Evolutionary conservation across 1,140 invertebrate species (phyloP), one percentile per base, ranked within the genome.

Genomic region (Drosophila subpulchrella): DNA sequence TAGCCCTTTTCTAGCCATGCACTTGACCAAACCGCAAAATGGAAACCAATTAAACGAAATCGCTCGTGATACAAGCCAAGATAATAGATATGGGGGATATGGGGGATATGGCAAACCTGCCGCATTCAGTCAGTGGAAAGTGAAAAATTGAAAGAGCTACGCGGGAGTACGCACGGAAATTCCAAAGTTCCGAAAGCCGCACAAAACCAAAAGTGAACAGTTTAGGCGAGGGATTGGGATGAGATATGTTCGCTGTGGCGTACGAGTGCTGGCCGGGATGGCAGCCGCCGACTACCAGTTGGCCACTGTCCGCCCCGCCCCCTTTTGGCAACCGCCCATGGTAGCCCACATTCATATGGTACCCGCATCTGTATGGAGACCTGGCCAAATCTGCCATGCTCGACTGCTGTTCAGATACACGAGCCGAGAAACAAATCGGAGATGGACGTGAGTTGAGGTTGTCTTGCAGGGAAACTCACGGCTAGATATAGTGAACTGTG

Each of bases 171-270:
- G 44, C 13, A 47, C 55, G 66, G 42, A 78, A 88, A 82, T 71
- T 53, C 67, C 56, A 30, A 17, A 70, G 41, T 11, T 39, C 17
- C 59, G 36, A 71, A 59, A 44, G 20, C 10, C 34, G 17, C 4
- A 34, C 6, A 32, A 12, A 42, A 39, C 7, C 44, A 8, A 58
- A 46, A 3, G 15, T 67, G 42, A 27, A 17, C 17, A 36, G 57
- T 83, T 86, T 83, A 74, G 63, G 63, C 67, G 63, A 74, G 56
- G 56, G 67, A 83, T 88, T 77, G 79, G 79, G 54, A 73, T 65
- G 65, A 65, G 47, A 53, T 51, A 54, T 51, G 72, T 46, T 55
- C 44, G 20, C 46, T 42, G 65, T 4, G 57, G 24, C 20, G 12
- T 42, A 17, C 11, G 42, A 27, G 36, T 41, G 59, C 46, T 62